Conservation (phyloP, 2,797 vertebrate species). For the Diplodus sargus region DNA sequence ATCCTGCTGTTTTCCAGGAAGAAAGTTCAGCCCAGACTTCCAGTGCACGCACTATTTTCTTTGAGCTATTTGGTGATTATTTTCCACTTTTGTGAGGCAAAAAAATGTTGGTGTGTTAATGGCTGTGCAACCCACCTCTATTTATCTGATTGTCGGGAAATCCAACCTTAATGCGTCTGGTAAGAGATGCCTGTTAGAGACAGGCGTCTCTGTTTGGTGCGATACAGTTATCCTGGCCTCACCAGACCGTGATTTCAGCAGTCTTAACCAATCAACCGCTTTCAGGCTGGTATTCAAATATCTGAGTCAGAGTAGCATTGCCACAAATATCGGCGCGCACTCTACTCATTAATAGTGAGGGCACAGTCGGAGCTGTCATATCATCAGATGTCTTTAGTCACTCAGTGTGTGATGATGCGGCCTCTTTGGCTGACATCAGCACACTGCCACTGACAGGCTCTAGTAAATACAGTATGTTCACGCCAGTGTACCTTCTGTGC, state of each 20-base stretch:
- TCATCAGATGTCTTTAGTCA: conserved; percentile 53
- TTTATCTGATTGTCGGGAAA: conserved; percentile 55
- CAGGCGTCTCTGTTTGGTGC: conserved; percentile 3
- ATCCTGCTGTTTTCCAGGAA: conserved; percentile 43
- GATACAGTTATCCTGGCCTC: background rate
- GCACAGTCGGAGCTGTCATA: conserved; percentile 16
- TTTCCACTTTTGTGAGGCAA: conserved; percentile 37
- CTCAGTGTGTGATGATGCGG: conserved; percentile 33
- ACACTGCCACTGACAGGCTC: conserved; percentile 22
- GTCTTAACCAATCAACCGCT: background rate
- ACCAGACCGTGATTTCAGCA: background rate
- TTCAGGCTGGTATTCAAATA: background rate
- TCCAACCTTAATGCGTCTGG: conserved; percentile 29
- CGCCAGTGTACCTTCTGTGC: conserved; percentile 4
- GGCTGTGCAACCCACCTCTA: conserved; percentile 7
- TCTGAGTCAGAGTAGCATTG: conserved; percentile 9
- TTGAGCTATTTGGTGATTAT: conserved; percentile 48
- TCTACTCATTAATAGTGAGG: conserved; percentile 22
- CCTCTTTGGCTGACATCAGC: conserved; percentile 36
- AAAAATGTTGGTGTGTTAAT: conserved; percentile 22
- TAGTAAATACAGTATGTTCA: conserved; percentile 14
- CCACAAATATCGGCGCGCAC: background rate
- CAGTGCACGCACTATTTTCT: conserved; percentile 37
- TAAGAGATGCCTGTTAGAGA: conserved; percentile 19
- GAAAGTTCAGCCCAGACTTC: conserved; percentile 25